Conservation (phyloP, 1,140 invertebrate species). For the Lordiphosa collinella region DNA sequence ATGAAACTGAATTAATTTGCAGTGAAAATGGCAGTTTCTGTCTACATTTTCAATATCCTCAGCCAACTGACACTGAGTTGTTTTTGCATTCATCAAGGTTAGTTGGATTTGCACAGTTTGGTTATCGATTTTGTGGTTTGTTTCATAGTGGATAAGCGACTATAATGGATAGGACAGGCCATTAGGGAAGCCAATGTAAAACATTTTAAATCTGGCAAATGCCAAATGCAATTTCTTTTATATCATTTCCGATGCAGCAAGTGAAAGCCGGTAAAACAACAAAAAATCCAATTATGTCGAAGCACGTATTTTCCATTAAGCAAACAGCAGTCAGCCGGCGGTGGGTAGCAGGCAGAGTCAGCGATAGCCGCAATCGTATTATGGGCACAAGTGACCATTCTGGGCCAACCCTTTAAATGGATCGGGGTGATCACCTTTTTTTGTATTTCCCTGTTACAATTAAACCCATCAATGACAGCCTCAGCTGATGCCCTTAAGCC, state of each 20-base stretch:
- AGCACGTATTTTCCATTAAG: slow-evolving; percentile 71
- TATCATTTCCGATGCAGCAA: slow-evolving; percentile 22
- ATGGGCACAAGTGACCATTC: slow-evolving; percentile 23
- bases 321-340: slow-evolving; percentile 48
- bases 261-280: slow-evolving; percentile 42
- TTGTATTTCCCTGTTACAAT: slow-evolving; percentile 37
- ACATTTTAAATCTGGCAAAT: slow-evolving; percentile 41
- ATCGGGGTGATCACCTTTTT: slow-evolving; percentile 13
- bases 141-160: slow-evolving; percentile 16
- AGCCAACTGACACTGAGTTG: slow-evolving; percentile 13
- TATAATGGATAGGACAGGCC: slow-evolving; percentile 34
- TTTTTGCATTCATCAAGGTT: slow-evolving; percentile 1
- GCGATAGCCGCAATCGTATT: slow-evolving; percentile 39
- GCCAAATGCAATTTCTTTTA: slow-evolving; percentile 20
- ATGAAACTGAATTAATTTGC: slow-evolving; percentile 41
- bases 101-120: slow-evolving; percentile 17
- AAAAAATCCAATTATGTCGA: slow-evolving; percentile 66
- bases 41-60: slow-evolving; percentile 1
- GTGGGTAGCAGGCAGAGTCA: slow-evolving; percentile 13
- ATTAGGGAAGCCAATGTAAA: slow-evolving; percentile 49
- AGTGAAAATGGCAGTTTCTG: slow-evolving; percentile 31
- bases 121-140: slow-evolving; percentile 6
- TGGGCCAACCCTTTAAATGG: slow-evolving; percentile 29
- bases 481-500: slow-evolving; percentile 46
- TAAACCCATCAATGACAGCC: slow-evolving; percentile 51